A percentile compares a stretch with the other conserved stretches of the same genome.
Evolutionary conservation across 2,888 invertebrate species (phyloP).

Genomic region (Eristalinus aeneus): DNA sequence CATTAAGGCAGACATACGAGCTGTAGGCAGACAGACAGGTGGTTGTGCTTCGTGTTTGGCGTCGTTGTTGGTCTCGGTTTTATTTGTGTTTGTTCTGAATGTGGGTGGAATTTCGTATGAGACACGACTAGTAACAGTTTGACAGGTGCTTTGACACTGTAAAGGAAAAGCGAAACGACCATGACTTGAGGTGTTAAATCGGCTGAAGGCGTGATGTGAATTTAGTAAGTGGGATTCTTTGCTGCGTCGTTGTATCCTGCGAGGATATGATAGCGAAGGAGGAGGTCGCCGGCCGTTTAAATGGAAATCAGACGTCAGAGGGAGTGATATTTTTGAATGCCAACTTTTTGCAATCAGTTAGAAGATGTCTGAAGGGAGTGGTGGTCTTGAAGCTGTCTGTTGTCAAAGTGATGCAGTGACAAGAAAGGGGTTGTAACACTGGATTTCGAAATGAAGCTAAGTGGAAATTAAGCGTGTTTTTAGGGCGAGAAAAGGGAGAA

Average conservation of each 20-base stretch:
- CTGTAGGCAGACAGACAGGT: constrained; percentile 60
- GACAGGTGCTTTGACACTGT: constrained; percentile 37
- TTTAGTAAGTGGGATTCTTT: background rate
- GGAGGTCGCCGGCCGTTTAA: background rate
- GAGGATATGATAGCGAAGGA: background rate
- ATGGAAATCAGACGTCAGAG: background rate
- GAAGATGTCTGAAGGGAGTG: background rate
- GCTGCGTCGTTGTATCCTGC: background rate
- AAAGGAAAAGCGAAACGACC: background rate
- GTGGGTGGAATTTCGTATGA: constrained; percentile 59
- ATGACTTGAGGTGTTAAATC: constrained; percentile 41
- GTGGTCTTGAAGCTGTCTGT: background rate
- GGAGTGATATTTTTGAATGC: background rate
- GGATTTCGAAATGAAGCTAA: no score
- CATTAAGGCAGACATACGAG: constrained; percentile 43
- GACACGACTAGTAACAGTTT: constrained; percentile 20
- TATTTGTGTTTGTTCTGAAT: constrained; percentile 35
- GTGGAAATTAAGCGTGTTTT: no score
- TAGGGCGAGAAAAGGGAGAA: no score
- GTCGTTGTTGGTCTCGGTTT: constrained; percentile 10
- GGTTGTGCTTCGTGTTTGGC: constrained; percentile 42
- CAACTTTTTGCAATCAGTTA: background rate
- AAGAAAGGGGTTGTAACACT: no score
- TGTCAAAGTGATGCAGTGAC: background rate
- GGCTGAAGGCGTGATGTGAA: constrained; percentile 38